Conservation (phyloP, 2,888 invertebrate genomes). For the Platycheirus albimanus region DNA sequence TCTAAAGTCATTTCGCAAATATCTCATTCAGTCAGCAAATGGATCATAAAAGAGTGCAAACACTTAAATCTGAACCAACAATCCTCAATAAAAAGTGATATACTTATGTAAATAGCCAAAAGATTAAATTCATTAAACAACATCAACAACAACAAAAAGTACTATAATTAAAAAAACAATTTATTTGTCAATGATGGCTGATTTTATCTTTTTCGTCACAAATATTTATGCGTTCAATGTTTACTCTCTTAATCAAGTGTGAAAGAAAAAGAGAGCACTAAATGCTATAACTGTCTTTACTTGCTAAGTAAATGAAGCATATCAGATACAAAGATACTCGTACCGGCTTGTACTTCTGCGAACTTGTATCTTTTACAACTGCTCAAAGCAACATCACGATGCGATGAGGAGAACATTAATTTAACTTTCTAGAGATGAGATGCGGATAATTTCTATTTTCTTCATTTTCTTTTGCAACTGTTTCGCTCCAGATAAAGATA, state of each 20-base stretch:
- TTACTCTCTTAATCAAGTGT: background rate
- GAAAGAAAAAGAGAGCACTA: background rate
- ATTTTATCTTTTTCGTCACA: constrained; percentile 39
- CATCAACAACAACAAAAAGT: background rate
- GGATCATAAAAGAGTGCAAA: constrained; percentile 1
- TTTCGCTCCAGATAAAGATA: constrained; percentile 46
- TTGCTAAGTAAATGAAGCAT: too few species aligned
- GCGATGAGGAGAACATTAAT: constrained; percentile 38
- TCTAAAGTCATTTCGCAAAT: background rate
- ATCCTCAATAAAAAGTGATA: constrained; percentile 11
- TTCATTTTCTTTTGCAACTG: constrained; percentile 16
- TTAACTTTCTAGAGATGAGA: constrained; percentile 52
- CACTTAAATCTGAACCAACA: constrained; percentile 20
- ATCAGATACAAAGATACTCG: constrained; percentile 36
- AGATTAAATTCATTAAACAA: constrained; percentile 14
- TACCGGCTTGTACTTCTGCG: constrained; percentile 24
- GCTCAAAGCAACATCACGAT: background rate
- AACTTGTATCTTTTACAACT: constrained; percentile 17
- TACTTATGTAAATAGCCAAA: background rate
- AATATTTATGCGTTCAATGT: constrained; percentile 18
- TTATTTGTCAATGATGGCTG: too few species aligned
- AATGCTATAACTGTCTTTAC: background rate
- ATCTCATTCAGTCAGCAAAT: background rate
- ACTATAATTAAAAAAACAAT: background rate
- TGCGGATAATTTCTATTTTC: constrained; percentile 41